Conservation (phyloP, 2,797 vertebrate genomes). For the Etheostoma perlongum region DNA sequence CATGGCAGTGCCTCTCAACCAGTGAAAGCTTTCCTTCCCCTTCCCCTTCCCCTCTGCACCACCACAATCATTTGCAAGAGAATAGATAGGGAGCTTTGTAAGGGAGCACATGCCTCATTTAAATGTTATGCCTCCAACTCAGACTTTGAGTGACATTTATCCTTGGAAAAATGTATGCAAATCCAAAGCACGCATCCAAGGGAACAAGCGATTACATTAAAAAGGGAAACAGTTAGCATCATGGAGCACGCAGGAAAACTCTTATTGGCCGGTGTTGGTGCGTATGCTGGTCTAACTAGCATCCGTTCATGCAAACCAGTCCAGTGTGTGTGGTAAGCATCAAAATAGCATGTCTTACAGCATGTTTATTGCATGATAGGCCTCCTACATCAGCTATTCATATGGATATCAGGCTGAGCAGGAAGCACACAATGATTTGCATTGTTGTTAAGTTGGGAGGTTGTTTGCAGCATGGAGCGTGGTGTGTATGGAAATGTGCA, state of each 20-base stretch:
- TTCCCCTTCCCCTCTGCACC: constrained; percentile 59
- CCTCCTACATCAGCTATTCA: constrained; percentile 64
- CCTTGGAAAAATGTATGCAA: constrained; percentile 86
- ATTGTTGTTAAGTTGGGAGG: constrained; percentile 25
- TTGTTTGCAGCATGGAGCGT: constrained; percentile 30
- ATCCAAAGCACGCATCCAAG: constrained; percentile 82
- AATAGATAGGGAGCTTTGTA: constrained; percentile 80
- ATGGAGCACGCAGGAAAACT: constrained; percentile 55
- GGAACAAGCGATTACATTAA: constrained; percentile 85
- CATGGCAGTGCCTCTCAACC: constrained; percentile 71
- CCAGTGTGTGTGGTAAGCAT: constrained; percentile 47
- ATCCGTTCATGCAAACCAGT: constrained; percentile 33
- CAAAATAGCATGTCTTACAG: constrained; percentile 46
- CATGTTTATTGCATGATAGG: constrained; percentile 49
- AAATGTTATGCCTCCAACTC: constrained; percentile 85
- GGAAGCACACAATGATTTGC: constrained; percentile 44
- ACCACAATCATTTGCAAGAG: constrained; percentile 81
- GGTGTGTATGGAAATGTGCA: background rate
- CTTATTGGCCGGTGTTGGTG: constrained; percentile 59
- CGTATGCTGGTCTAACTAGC: constrained; percentile 60
- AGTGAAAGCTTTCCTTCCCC: constrained; percentile 64
- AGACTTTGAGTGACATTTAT: constrained; percentile 83
- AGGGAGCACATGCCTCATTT: constrained; percentile 82
- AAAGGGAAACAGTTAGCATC: constrained; percentile 74
- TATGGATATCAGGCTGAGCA: constrained; percentile 57